phyloP scores from a whole-genome alignment of 2,113 vertebrate genomes.

The Taxidea taxus region DNA sequence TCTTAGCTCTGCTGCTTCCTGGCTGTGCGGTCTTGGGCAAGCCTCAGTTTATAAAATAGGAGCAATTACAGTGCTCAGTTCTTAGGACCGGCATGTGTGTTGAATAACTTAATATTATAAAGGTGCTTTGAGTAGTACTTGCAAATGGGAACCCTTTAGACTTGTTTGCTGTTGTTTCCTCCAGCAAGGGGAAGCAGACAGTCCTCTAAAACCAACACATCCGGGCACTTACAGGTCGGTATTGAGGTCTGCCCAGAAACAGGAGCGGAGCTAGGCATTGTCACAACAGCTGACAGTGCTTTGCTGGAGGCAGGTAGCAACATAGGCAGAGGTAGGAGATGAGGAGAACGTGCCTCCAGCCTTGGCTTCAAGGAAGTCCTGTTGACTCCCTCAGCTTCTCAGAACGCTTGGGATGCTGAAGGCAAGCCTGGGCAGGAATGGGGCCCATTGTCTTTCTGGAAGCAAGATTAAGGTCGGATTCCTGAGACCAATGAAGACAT shows the following conservation, averaged over 20 bases:
- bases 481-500: neutral
- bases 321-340: neutral
- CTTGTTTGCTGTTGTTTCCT: neutral
- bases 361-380: neutral
- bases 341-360: neutral
- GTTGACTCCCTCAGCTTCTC: neutral
- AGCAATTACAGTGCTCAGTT: neutral
- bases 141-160: rapidly evolving
- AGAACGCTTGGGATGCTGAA: neutral
- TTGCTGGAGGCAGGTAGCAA: neutral
- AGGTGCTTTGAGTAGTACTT: neutral
- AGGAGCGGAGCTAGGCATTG: neutral
- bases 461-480: neutral
- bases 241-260: neutral
- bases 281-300: too few relatives aligned
- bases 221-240: neutral
- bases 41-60: neutral
- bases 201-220: neutral
- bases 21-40: neutral
- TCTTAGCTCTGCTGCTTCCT: neutral
- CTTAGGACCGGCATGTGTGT: neutral
- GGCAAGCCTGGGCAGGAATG: neutral
- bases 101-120: neutral
- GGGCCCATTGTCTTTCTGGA: neutral
- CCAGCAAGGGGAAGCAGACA: neutral